A percentile compares a stretch with the other conserved stretches of the same genome.
Evolutionary conservation across 2,113 vertebrate species (phyloP).

Genomic region (Pangasianodon hypophthalmus): DNA sequence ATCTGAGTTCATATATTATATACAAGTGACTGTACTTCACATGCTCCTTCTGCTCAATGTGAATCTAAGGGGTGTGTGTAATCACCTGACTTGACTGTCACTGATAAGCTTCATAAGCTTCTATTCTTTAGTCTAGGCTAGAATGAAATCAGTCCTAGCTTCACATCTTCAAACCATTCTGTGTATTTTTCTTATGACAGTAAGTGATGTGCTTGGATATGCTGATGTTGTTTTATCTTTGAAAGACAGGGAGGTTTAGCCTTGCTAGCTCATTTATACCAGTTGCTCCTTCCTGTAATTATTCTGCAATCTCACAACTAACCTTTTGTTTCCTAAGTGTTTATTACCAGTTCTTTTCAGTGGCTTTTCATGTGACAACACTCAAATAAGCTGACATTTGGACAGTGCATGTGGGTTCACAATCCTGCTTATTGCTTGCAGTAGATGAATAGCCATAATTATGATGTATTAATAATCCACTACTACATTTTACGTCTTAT

Average conservation of each 20-base stretch:
- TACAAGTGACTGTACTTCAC: not conserved
- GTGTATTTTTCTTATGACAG: not conserved
- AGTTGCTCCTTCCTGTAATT: slow-evolving; percentile 45
- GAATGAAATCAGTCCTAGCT: not conserved
- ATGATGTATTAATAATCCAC: slow-evolving; percentile 21
- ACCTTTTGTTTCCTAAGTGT: slow-evolving; percentile 55
- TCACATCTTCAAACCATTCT: not conserved
- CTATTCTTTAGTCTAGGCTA: not conserved
- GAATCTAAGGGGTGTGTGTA: not conserved
- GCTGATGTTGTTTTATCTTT: not conserved
- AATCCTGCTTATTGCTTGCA: not conserved
- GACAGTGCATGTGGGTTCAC: slow-evolving; percentile 34
- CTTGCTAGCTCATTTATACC: slow-evolving; percentile 3
- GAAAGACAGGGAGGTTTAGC: not conserved
- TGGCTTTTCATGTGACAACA: slow-evolving; percentile 50
- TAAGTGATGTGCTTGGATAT: not conserved
- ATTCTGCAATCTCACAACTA: slow-evolving; percentile 47
- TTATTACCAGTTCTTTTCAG: slow-evolving; percentile 34
- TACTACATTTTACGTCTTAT: slow-evolving; percentile 25
- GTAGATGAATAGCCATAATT: not conserved
- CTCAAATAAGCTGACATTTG: slow-evolving; percentile 58
- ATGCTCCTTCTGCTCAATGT: not conserved
- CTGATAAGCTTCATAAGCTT: not conserved
- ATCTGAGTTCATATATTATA: not conserved
- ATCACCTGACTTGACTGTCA: not conserved